Conservation (phyloP, 2,113 vertebrate species). For the Sylvicapra grimmia region DNA sequence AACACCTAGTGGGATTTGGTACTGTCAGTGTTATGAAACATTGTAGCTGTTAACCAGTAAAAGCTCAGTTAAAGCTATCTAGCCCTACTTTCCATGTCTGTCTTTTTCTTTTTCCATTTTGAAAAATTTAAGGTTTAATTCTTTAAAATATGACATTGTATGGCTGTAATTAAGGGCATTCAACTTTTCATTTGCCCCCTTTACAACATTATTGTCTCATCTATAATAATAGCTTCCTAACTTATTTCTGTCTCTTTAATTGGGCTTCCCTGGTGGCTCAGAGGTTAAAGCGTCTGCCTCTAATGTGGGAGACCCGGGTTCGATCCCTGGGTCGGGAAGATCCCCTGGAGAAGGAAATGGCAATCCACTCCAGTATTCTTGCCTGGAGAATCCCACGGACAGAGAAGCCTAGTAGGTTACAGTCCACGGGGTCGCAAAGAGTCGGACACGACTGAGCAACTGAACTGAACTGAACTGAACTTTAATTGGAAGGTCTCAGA, state of each 20-base stretch:
- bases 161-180: background rate
- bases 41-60: background rate
- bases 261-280: too few relatives aligned
- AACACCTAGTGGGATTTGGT: background rate
- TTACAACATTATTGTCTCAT: background rate
- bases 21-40: background rate
- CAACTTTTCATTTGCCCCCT: background rate
- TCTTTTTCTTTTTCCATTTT: conserved; percentile 9
- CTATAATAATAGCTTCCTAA: background rate
- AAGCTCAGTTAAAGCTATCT: background rate
- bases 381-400: too few relatives aligned
- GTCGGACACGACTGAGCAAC: too few relatives aligned
- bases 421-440: too few relatives aligned
- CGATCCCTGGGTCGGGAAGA: too few relatives aligned
- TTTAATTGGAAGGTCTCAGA: background rate
- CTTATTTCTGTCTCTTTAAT: background rate
- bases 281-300: too few relatives aligned
- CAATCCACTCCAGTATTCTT: too few relatives aligned
- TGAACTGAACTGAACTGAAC: too few relatives aligned
- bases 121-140: conserved; percentile 21
- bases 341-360: too few relatives aligned
- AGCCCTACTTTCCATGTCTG: background rate
- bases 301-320: too few relatives aligned
- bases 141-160: background rate
- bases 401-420: too few relatives aligned